Evolutionary conservation across 1,140 invertebrate genomes (phyloP).

Genomic region (Calliopsis andreniformis): DNA sequence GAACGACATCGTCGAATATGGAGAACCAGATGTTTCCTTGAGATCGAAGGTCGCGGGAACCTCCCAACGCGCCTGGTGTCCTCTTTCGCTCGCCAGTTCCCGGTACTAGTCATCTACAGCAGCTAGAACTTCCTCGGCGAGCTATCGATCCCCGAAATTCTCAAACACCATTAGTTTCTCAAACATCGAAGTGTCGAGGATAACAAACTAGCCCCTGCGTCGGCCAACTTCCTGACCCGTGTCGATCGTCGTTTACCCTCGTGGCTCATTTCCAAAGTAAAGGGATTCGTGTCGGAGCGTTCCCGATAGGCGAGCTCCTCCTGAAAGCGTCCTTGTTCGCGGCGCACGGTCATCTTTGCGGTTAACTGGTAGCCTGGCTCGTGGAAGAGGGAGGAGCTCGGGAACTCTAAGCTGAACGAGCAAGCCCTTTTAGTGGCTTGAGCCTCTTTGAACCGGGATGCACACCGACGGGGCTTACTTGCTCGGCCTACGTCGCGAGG

Average conservation of each 20-base stretch:
- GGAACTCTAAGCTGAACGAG: constrained; percentile 10
- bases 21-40: constrained; percentile 56
- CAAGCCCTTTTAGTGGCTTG: constrained; percentile 37
- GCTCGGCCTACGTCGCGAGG: constrained; percentile 45
- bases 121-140: neutral
- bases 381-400: constrained; percentile 1
- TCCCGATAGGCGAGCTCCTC: constrained; percentile 13
- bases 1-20: constrained; percentile 65
- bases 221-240: neutral
- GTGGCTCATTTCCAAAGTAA: neutral
- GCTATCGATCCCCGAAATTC: constrained; percentile 18
- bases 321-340: constrained; percentile 32
- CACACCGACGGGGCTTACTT: constrained; percentile 8
- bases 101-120: too few relatives aligned
- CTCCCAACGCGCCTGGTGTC: constrained; percentile 1
- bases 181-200: constrained; percentile 21
- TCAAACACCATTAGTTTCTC: constrained; percentile 6
- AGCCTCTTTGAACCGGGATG: constrained; percentile 17
- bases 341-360: neutral
- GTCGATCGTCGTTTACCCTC: neutral
- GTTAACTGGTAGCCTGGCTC: constrained; percentile 23
- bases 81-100: neutral
- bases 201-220: neutral
- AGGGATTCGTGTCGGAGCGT: neutral
- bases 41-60: constrained; percentile 59